phyloP scores from a whole-genome alignment of 2,113 vertebrate genomes.

The Thalassarche chlororhynchos region DNA sequence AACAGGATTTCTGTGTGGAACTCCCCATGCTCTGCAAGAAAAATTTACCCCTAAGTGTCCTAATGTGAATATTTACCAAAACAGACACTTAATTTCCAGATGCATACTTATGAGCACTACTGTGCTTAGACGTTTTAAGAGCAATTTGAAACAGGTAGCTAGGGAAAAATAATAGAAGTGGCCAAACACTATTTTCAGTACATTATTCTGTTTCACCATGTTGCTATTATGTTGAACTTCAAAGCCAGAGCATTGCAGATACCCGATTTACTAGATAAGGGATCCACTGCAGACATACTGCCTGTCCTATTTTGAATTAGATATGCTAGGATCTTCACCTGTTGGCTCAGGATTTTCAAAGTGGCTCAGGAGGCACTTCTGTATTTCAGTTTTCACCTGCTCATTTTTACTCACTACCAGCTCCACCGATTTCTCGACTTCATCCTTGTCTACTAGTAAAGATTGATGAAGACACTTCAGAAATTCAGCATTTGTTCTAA shows the following conservation, averaged over 20 bases:
- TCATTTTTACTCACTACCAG: not conserved
- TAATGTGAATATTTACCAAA: conserved; percentile 46
- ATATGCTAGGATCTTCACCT: not conserved
- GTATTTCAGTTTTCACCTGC: not conserved
- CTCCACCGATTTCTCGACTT: not conserved
- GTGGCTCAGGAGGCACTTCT: not conserved
- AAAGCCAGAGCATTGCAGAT: not conserved
- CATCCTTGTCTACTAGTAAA: not conserved
- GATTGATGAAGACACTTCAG: not conserved
- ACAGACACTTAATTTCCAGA: conserved; percentile 39
- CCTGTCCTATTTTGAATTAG: not conserved
- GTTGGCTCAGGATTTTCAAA: not conserved
- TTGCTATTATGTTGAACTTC: not conserved
- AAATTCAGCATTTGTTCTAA: not conserved
- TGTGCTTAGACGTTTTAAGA: not conserved
- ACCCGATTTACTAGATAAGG: not conserved
- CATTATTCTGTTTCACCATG: not conserved
- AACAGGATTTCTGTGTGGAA: conserved; percentile 40
- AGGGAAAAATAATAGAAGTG: not conserved
- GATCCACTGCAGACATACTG: not conserved
- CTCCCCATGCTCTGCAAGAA: not conserved
- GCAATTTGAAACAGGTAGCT: not conserved
- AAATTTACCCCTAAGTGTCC: conserved; percentile 1
- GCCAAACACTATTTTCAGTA: not conserved
- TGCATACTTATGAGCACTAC: not conserved